These are phyloP conservation scores for Galagoides demidoff DNA, from an alignment of 2,797 vertebrate species.

Conservation along the genomic window DNA sequence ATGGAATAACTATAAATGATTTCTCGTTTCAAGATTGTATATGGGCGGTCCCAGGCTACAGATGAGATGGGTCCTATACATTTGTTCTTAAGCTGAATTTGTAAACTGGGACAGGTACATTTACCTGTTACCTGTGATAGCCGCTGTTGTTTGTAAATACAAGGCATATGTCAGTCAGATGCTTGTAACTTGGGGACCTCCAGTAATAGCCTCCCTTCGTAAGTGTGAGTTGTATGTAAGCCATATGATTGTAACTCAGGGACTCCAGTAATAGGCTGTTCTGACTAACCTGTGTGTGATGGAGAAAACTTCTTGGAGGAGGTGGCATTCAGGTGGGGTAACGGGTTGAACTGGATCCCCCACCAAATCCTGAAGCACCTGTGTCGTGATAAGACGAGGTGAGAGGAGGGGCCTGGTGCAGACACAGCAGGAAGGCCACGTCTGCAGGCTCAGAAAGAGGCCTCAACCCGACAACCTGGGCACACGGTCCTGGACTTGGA, in stretches of 20 bases:
- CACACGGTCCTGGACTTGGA: not conserved
- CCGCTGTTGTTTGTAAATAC: too few species aligned
- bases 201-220: too few species aligned
- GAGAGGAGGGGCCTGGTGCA: not conserved
- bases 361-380: too few species aligned
- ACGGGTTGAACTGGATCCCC: not conserved
- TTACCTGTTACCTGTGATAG: too few species aligned
- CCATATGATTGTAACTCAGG: too few species aligned
- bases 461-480: not conserved
- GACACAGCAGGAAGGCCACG: not conserved
- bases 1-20: not conserved
- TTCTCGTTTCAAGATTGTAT: not conserved
- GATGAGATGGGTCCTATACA: too few species aligned
- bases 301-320: not conserved
- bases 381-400: not conserved
- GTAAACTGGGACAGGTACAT: too few species aligned
- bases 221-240: too few species aligned
- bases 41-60: too few species aligned
- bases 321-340: not conserved
- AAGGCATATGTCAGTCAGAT: too few species aligned
- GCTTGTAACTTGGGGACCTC: too few species aligned
- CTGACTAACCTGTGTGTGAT: not conserved
- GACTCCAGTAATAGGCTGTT: not conserved
- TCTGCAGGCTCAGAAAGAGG: not conserved
- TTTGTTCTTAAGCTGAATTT: too few species aligned